These are phyloP conservation scores for Ctenoplectra terminalis DNA, from an alignment of 1,140 invertebrate genomes.

Conservation along the genomic window DNA sequence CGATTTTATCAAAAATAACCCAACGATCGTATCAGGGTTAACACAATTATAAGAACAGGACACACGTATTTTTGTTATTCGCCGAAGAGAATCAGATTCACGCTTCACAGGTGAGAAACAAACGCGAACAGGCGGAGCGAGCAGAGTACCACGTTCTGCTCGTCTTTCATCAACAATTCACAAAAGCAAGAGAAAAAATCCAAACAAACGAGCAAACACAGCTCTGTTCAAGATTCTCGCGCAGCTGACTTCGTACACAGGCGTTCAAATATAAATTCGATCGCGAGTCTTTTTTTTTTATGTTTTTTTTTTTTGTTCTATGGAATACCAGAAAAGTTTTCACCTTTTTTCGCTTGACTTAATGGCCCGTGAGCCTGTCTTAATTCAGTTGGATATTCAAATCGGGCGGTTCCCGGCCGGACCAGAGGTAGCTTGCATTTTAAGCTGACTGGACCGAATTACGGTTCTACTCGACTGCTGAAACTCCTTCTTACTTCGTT, in stretches of 20 bases:
- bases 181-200: not conserved
- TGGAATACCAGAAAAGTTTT: constrained; percentile 36
- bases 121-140: too few relatives aligned
- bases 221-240: not conserved
- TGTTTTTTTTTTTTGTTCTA: constrained; percentile 9
- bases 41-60: too few relatives aligned
- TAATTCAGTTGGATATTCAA: constrained; percentile 76
- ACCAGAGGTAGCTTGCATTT: constrained; percentile 59
- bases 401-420: constrained; percentile 34
- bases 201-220: not conserved
- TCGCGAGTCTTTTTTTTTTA: constrained; percentile 25
- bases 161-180: too few relatives aligned
- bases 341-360: constrained; percentile 51
- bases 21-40: too few relatives aligned
- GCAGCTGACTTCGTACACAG: not conserved
- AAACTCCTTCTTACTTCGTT: constrained; percentile 5
- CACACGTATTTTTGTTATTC: too few relatives aligned
- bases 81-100: too few relatives aligned
- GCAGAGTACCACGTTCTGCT: too few relatives aligned
- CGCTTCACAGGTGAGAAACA: too few relatives aligned
- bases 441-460: constrained; percentile 73
- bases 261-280: constrained; percentile 27
- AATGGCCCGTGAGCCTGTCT: constrained; percentile 68
- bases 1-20: too few relatives aligned
- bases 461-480: constrained; percentile 61